Evolutionary conservation across 2,888 invertebrate genomes (phyloP).

Genomic region (Luffia ferchaultella): DNA sequence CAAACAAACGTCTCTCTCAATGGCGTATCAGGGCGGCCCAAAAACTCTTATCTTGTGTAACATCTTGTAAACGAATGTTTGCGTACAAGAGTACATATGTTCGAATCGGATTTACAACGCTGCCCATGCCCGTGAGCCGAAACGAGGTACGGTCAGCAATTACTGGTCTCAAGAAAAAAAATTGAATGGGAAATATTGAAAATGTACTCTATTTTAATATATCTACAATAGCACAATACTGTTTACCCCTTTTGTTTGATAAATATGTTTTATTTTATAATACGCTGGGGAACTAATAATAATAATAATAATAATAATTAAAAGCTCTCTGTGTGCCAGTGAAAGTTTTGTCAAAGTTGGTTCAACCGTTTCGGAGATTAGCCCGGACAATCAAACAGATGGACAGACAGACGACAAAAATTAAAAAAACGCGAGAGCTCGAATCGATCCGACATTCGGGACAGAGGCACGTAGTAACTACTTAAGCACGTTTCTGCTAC

Average conservation of each 20-base stretch:
- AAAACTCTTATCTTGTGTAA: constrained; percentile 36
- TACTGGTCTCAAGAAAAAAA: constrained; percentile 11
- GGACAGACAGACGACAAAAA: no score
- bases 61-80: constrained; percentile 39
- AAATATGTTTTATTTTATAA: no score
- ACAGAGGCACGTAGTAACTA: no score
- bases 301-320: not conserved
- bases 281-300: not conserved
- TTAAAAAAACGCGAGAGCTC: no score
- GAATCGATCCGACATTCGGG: no score
- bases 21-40: constrained; percentile 4
- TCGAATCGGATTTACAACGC: constrained; percentile 54
- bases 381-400: no score
- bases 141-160: constrained; percentile 33
- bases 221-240: no score
- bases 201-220: not conserved
- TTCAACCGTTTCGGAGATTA: no score
- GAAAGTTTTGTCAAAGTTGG: no score
- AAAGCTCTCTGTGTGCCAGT: no score
- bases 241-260: no score
- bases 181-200: not conserved
- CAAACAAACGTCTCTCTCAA: constrained; percentile 30
- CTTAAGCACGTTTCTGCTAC: no score
- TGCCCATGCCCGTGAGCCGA: constrained; percentile 23
- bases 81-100: constrained; percentile 52